Base-by-base conservation (phyloP, 2,113 vertebrate species). In the Labrus mixtus region DNA sequence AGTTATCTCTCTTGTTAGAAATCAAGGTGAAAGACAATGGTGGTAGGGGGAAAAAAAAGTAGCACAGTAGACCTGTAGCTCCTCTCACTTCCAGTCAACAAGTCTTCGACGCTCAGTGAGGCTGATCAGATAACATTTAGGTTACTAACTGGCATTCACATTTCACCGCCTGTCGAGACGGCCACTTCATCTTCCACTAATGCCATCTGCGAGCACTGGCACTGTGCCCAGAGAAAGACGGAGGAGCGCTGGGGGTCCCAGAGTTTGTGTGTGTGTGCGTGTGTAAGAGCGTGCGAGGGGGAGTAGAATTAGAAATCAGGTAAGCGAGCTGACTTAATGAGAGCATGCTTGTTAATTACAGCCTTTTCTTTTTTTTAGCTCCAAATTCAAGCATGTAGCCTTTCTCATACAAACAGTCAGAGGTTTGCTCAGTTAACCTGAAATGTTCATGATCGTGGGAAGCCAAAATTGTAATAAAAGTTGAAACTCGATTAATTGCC, bases 141-240 rank as follows among this genome's bases (percentile, higher is more conserved):
- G 78, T 33, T 54, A 55, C 78, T 90, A 84, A 90, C 81, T 87
- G 86, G 88, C 77, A 82, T 93, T 88, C 92, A 89, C 91, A 87
- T 90, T 86, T 87, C 84, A 90, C 79, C 88, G 86, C 87, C 88
- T 86, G 79, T 61, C 55, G 84, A 83, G 73, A 84, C 53, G 68
- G 80, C 57, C 78, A 83, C 87, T 91, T 91, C 84, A 89, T 92
- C 87, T 91, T 87, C 81, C 83, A 72, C 55, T 88, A 88, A 88
- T 67, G 83, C 92, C 92, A 92, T 93, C 92, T 94, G 92, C 37
- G 76, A 79, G 78, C 58, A 11, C 83, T 93, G 92, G 92, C 87
- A 45, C 20, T 8, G n/a, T 4, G 91, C 93, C 91, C 76, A 23
- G 87, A 90, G 82, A 78, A 60, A 81, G 87, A 70, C 45, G 55